phyloP scores from a whole-genome alignment of 2,113 vertebrate genomes.

The Pantherophis guttatus region DNA sequence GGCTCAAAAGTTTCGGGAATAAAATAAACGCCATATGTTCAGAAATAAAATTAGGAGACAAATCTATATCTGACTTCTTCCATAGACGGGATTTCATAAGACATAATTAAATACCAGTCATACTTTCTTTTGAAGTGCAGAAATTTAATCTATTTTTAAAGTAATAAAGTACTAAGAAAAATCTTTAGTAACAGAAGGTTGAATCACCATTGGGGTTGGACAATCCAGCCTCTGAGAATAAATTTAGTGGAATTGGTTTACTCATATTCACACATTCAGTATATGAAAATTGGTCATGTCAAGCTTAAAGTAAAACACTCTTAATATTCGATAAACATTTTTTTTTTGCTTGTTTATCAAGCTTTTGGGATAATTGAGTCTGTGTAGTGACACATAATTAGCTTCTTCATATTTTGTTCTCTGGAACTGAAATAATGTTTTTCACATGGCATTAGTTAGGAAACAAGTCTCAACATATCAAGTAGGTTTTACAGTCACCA shows the following conservation, averaged over 20 bases:
- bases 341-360: not conserved
- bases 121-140: conserved; percentile 41
- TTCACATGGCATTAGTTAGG: not conserved
- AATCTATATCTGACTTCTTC: conserved; percentile 52
- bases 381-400: not conserved
- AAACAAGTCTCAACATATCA: not conserved
- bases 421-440: not conserved
- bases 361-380: not conserved
- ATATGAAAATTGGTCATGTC: not conserved
- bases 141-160: conserved; percentile 32
- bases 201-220: conserved; percentile 1
- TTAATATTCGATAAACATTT: not conserved
- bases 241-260: not conserved
- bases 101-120: conserved; percentile 55
- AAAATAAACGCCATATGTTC: conserved; percentile 56
- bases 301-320: not conserved
- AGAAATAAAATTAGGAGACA: conserved; percentile 65
- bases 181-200: not conserved
- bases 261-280: not conserved
- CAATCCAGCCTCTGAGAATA: not conserved
- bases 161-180: conserved; percentile 54
- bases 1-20: conserved; percentile 39
- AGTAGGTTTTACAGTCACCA: not conserved
- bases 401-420: not conserved
- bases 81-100: conserved; percentile 55